phyloP scores from a whole-genome alignment of 2,888 invertebrate species.

The Dasysyrphus tricinctus region DNA sequence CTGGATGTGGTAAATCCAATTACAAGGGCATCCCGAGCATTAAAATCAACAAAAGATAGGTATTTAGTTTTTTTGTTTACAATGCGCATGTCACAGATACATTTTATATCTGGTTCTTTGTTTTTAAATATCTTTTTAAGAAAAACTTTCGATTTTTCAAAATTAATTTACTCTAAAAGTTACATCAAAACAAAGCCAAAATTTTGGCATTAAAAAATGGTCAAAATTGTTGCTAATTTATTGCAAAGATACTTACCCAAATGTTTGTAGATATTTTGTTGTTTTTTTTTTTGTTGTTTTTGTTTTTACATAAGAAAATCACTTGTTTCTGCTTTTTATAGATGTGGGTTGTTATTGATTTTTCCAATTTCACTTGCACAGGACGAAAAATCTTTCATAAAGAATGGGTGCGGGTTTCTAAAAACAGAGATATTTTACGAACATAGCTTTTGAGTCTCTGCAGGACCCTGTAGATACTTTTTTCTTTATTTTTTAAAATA shows the following conservation, averaged over 20 bases:
- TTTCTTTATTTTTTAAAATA: background rate
- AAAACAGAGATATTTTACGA: background rate
- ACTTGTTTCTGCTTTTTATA: background rate
- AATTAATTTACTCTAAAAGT: background rate
- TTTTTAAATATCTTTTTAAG: constrained; percentile 33
- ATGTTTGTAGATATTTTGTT: background rate
- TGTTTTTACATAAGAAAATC: constrained; percentile 22
- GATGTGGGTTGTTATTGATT: constrained; percentile 56
- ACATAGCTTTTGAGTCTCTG: background rate
- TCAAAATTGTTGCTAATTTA: background rate
- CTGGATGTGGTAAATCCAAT: constrained; percentile 42
- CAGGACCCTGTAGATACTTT: background rate
- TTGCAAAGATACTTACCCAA: constrained; percentile 13
- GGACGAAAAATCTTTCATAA: constrained; percentile 27
- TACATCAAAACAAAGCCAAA: constrained; percentile 1
- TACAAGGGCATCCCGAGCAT: constrained; percentile 27
- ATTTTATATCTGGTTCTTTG: constrained; percentile 37
- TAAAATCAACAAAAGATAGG: constrained; percentile 55
- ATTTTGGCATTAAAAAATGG: background rate
- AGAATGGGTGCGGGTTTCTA: background rate
- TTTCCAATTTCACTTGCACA: constrained; percentile 58
- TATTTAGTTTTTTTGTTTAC: background rate
- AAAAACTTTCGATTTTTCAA: background rate
- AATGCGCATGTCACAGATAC: constrained; percentile 61
- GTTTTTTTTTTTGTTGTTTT: constrained; percentile 16